Evolutionary conservation across 2,113 vertebrate genomes (phyloP), one percentile per base, ranked within the genome.

Genomic region (Calidris pygmaea): DNA sequence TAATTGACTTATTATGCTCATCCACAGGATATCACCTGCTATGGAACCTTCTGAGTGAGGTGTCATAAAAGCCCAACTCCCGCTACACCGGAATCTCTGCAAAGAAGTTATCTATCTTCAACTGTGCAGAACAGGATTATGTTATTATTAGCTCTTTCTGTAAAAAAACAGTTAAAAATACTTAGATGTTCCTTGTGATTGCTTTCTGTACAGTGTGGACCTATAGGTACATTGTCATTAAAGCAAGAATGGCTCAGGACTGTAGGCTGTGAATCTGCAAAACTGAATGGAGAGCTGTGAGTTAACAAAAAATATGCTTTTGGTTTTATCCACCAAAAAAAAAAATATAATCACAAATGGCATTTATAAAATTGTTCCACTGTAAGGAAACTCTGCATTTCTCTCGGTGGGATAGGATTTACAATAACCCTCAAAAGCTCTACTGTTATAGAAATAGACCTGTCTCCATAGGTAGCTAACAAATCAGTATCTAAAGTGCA

Each of bases 1-100:
- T 78, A 18, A 52, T 18, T 77, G 55, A 52, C 27, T 77, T 47
- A 27, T 41, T 39, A 5, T 59, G 62, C 34, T 94, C 24, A 22
- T 71, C 23, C 0, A 0, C 32, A 47, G 50, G 8, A 7, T 77
- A 9, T 75, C 43, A 67, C 22, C 74, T 71, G 24, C 67, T 74
- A 12, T 21, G 29, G 39, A 50, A 48, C 56, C 13, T 88, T 65
- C 50, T 22, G 41, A 77, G 47, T 3, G 0, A 55, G 26, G 21
- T 70, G 32, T 34, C 75, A 19, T 67, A 21, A 59, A 87, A 82
- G 12, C 23, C 23, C 37, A 37, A 59, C n/a, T 59, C 20, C 10
- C 32, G 37, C 29, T 50, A 26, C 12, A 1, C 47, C 74, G 19
- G 47, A 12, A 32, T 67, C 55, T 66, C 41, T 67, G 2, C 34